Percentiles rank a stretch among this genome's conserved stretches.
phyloP scores from a whole-genome alignment of 2,888 invertebrate species.

The Lasioglossum vierecki region DNA sequence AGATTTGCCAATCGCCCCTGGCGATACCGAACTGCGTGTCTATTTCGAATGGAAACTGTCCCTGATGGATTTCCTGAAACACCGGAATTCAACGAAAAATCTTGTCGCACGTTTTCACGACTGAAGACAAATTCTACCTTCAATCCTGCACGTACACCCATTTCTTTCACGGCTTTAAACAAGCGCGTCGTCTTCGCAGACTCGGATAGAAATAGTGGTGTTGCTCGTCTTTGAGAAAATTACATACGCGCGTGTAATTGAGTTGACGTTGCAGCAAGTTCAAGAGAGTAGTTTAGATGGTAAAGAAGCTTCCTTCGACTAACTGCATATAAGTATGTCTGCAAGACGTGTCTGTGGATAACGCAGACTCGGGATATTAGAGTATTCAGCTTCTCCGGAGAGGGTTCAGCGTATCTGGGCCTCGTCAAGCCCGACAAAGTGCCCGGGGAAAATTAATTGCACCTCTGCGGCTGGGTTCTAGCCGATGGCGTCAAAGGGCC shows the following conservation, averaged over 20 bases:
- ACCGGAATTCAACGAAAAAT: not conserved
- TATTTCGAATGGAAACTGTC: not conserved
- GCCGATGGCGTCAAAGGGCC: constrained; percentile 1
- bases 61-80: not conserved
- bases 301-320: not conserved
- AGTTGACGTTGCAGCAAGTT: no score
- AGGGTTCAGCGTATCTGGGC: not conserved
- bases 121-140: not conserved
- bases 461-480: not conserved
- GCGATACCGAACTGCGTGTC: not conserved
- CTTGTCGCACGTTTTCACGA: not conserved
- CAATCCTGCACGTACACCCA: no score
- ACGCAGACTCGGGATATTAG: not conserved
- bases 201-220: no score
- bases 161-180: not conserved
- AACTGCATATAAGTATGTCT: not conserved
- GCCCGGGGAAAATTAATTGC: constrained; percentile 44
- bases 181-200: not conserved
- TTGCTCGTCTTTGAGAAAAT: no score
- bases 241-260: no score
- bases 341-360: not conserved
- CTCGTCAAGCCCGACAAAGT: constrained; percentile 49
- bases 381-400: not conserved
- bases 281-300: not conserved
- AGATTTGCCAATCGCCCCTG: not conserved